These are phyloP conservation scores for Craterocephalus amniculus DNA, from an alignment of 2,797 vertebrate species.

Conservation along the genomic window DNA sequence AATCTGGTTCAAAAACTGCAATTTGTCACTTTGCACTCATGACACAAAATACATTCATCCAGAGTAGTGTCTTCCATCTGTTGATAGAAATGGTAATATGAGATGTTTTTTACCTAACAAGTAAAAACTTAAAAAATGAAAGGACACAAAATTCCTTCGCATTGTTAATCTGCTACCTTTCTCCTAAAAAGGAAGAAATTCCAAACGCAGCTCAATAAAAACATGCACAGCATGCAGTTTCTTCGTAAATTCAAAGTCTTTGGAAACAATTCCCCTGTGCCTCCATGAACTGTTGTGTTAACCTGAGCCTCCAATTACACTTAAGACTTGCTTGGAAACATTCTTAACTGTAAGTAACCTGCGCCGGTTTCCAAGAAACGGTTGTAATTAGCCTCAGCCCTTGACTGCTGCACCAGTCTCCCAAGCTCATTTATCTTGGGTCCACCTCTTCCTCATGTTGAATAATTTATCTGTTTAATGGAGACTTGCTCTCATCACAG, in stretches of 20 bases:
- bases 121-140: not conserved
- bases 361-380: conserved; percentile 74
- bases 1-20: not conserved
- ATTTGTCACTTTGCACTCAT: not conserved
- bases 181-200: not conserved
- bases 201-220: not conserved
- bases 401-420: conserved; percentile 65
- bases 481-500: conserved; percentile 74
- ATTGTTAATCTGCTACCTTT: not conserved
- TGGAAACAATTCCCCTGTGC: conserved; percentile 26
- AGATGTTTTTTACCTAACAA: not conserved
- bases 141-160: not conserved
- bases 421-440: conserved; percentile 70
- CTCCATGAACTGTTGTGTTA: conserved; percentile 40
- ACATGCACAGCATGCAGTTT: not conserved
- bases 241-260: conserved; percentile 32
- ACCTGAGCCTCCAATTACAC: conserved; percentile 58
- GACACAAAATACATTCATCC: not conserved
- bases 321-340: conserved; percentile 32
- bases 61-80: not conserved
- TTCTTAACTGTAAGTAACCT: conserved; percentile 64
- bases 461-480: conserved; percentile 79
- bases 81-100: not conserved
- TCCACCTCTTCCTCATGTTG: conserved; percentile 68
- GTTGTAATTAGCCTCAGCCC: conserved; percentile 71